Evolutionary conservation across 2,888 invertebrate genomes (phyloP).

Genomic region (Nemoura dubitans): DNA sequence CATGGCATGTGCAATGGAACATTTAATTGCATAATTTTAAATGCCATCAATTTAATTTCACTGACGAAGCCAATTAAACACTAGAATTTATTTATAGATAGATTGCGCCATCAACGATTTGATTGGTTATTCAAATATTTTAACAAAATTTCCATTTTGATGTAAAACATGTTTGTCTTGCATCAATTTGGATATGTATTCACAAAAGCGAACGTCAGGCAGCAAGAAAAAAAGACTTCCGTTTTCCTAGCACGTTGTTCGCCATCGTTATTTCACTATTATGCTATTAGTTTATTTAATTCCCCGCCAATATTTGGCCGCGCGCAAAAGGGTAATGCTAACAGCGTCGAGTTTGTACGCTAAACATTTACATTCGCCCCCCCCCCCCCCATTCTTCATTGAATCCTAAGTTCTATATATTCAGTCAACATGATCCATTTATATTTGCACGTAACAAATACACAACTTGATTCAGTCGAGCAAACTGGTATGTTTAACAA

Average conservation of each 20-base stretch:
- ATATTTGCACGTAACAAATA: slow-evolving; percentile 40
- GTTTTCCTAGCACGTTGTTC: neutral
- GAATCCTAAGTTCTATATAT: slow-evolving; percentile 35
- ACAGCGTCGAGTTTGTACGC: slow-evolving; percentile 26
- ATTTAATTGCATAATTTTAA: neutral
- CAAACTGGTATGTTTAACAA: slow-evolving; percentile 32
- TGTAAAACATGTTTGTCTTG: neutral
- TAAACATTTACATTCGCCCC: slow-evolving; percentile 33
- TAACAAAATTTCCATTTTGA: neutral
- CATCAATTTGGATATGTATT: neutral
- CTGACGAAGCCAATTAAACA: neutral
- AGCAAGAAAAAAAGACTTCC: neutral
- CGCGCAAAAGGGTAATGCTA: slow-evolving; percentile 28
- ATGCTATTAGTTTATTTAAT: neutral
- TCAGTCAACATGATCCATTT: slow-evolving; percentile 31
- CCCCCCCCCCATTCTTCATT: slow-evolving; percentile 18
- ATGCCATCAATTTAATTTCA: neutral
- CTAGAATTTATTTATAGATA: neutral
- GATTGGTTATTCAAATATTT: slow-evolving; percentile 7
- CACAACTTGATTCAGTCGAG: slow-evolving; percentile 22
- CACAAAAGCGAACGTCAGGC: neutral
- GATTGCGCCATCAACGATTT: neutral
- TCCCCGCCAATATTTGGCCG: slow-evolving; percentile 28
- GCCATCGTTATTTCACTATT: neutral
- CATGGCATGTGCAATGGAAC: neutral